Evolutionary conservation across 2,113 vertebrate species (phyloP).

Genomic region (Gallinago jamesoni): DNA sequence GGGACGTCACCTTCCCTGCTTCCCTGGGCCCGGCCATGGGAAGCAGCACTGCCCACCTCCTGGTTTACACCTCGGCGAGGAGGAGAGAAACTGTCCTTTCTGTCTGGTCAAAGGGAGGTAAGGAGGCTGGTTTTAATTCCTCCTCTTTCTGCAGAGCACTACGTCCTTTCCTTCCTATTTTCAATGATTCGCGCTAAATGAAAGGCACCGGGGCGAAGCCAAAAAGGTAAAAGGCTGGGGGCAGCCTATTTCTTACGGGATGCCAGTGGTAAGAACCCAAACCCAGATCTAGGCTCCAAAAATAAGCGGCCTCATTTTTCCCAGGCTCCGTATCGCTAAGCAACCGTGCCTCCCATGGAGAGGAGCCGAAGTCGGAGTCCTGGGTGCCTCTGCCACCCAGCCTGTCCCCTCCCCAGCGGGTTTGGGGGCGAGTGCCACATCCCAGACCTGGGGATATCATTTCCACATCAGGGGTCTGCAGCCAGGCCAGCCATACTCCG

Average conservation of each 20-base stretch:
- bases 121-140: neutral
- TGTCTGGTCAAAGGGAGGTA: neutral
- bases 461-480: neutral
- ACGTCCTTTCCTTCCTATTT: neutral
- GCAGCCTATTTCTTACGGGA: neutral
- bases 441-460: neutral
- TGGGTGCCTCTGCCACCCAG: neutral
- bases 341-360: neutral
- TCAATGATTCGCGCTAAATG: neutral
- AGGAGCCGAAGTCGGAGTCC: neutral
- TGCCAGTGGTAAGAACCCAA: neutral
- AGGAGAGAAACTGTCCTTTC: neutral
- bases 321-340: slow-evolving; percentile 14
- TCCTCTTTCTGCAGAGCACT: neutral
- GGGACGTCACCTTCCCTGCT: neutral
- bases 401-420: neutral
- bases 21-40: neutral
- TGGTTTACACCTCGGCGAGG: neutral
- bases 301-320: slow-evolving; percentile 37
- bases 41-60: fast-evolving
- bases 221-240: neutral
- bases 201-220: fast-evolving
- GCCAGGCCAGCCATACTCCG: neutral
- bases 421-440: fast-evolving
- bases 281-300: slow-evolving; percentile 59